Conservation (phyloP, 2,113 vertebrate species). For the Mionectes macconnelli region DNA sequence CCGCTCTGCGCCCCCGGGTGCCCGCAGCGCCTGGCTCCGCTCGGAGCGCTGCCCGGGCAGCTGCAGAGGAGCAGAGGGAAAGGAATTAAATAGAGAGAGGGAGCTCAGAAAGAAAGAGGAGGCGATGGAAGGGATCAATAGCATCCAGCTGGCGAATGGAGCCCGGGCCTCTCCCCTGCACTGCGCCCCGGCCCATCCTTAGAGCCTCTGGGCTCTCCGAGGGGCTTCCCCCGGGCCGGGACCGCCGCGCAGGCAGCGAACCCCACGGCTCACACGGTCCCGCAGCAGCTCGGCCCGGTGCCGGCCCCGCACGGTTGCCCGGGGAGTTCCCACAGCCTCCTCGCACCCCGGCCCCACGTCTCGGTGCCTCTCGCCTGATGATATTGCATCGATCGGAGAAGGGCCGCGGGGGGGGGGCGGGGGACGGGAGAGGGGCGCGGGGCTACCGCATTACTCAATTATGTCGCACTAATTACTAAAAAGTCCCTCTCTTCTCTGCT, state of each 20-base stretch:
- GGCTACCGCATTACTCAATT: slow-evolving; percentile 56
- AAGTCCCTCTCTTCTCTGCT: background rate
- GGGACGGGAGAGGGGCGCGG: background rate
- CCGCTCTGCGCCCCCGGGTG: background rate
- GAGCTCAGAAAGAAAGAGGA: slow-evolving; percentile 8
- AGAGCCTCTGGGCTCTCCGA: background rate
- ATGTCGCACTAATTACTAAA: slow-evolving; percentile 76
- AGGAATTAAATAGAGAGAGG: slow-evolving; percentile 54
- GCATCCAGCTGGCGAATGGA: slow-evolving; percentile 68
- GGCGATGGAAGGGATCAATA: slow-evolving; percentile 67
- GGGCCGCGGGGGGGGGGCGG: slow-evolving; percentile 12
- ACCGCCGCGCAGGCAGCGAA: no score
- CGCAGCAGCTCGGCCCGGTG: background rate
- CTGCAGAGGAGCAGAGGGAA: slow-evolving; percentile 23
- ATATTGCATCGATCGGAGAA: slow-evolving; percentile 69
- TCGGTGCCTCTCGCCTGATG: slow-evolving; percentile 71
- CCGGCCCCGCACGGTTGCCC: background rate
- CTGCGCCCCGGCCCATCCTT: background rate
- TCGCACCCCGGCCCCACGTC: slow-evolving; percentile 1
- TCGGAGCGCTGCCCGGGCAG: background rate
- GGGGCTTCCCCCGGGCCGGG: background rate
- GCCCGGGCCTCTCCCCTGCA: background rate
- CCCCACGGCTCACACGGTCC: background rate
- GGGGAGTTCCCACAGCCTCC: background rate
- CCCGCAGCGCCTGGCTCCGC: background rate